Base-by-base conservation (phyloP, 2,888 invertebrate species). In the Philaethria dido region DNA sequence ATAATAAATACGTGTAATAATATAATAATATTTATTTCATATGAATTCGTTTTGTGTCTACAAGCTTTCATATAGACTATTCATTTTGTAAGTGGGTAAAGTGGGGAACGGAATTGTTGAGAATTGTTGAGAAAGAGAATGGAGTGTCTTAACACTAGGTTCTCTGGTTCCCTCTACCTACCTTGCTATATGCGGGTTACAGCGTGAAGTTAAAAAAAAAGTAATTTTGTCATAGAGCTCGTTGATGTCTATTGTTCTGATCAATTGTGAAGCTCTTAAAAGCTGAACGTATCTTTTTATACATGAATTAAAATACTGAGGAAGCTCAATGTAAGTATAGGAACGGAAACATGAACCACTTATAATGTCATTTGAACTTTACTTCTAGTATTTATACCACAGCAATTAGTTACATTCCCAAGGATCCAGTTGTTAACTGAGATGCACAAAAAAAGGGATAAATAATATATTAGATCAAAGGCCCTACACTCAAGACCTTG, bases 401-500 rank as follows among this genome's bases (percentile, higher is more conserved):
- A 60, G 50, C 50, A 44, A 50, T 60, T 50, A 50, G 29, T 25
- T 48, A 16, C 14, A 36, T 60, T 52, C 61, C 55, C 60, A 60
- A 36, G 50, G 22, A 61, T 66, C 54, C 69, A 66, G 69, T 57
- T 60, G 52, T 50, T 61, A 47, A 61, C 33, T 54, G 61, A 48
- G 29, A 45, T 60, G 45, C 22, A 64, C 20, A 67, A 55, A 67
- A 63, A 54, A 33, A 39, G 3, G 4, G 9, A 68, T 50, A 69
- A 72, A 72, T 69, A 69, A 69, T 68, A 66, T 50, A 64, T 48
- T 63, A 61, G 62, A 57, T 50, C 48, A 60, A 69, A 62, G 57
- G 62, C 60, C 64, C 65, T 72, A 70, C 67, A 67, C 62, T 36
- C 39, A 36, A 71, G 74, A 68, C 80, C 80, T 80, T 80, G 79